Evolutionary conservation across 2,797 vertebrate genomes (phyloP).

Genomic region (Pagetopsis macropterus): DNA sequence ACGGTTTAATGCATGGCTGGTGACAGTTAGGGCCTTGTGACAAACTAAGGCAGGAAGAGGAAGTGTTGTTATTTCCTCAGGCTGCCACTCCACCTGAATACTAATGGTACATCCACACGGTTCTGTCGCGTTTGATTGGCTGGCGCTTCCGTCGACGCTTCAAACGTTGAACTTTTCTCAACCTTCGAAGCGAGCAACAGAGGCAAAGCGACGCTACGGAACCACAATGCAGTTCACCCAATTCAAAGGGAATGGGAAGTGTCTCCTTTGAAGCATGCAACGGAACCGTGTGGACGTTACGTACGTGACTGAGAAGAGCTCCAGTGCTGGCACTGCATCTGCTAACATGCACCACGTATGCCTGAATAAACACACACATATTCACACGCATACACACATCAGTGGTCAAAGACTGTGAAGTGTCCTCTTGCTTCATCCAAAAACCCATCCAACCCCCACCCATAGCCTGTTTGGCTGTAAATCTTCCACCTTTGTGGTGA

Average conservation of each 20-base stretch:
- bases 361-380: conserved; percentile 34
- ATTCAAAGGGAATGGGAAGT: too few species aligned
- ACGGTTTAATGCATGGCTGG: conserved; percentile 37
- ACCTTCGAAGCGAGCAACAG: too few species aligned
- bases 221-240: too few species aligned
- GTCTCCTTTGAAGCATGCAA: too few species aligned
- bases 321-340: conserved; percentile 42
- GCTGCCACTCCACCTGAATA: conserved; percentile 56
- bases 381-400: conserved; percentile 4
- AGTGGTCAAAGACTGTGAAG: neutral
- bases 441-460: conserved; percentile 5
- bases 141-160: too few species aligned
- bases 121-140: too few species aligned
- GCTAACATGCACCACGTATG: conserved; percentile 28
- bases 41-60: conserved; percentile 54
- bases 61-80: conserved; percentile 49
- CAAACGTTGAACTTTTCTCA: too few species aligned
- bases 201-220: too few species aligned
- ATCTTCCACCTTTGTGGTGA: conserved; percentile 51
- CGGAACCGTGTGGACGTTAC: too few species aligned
- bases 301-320: conserved; percentile 46
- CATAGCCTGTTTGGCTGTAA: conserved; percentile 34
- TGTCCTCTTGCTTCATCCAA: conserved; percentile 1
- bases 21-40: conserved; percentile 56
- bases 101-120: neutral